Evolutionary conservation across 2,888 invertebrate genomes (phyloP), one percentile per base, ranked within the genome.

Genomic region (Nephrotoma flavescens): DNA sequence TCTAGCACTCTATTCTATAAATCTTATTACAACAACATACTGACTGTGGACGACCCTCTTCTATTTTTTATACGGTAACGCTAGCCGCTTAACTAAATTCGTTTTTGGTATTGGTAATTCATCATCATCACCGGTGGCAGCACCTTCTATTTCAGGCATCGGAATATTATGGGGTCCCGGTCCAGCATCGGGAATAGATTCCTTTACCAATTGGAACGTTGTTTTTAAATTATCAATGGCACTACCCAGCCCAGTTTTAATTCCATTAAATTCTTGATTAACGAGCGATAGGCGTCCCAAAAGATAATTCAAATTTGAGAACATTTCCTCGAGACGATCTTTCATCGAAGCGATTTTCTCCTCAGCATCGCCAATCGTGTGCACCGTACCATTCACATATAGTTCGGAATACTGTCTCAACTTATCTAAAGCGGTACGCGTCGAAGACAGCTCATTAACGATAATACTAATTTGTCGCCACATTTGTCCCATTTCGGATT

Each of bases 391-490:
- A 90, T 96, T 97, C 11, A 96, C 95, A 90, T 96, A 97, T 86
- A 93, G 92, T 89, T 95, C 95, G 7, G 96, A 96, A 90, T 95
- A 96, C 89, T 94, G 94, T 92, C 92, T 92, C 57, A 97, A 93
- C 88, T 95, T 94, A 88, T 95, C 95, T n/a, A 97, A 91, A 2
- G 95, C 93, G 71, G 94, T 94, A 85, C 95, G 95, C 89, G 95
- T 96, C 87, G 95, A 94, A 44, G 94, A 94, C 89, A 97, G 94
- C 90, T 97, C 96, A 89, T 95, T 95, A 90, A 96, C 95, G 96
- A 97, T 96, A 87, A 96, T 95, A 88, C 97, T 96, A 89, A 97
- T 97, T 91, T 97, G 97, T 41, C 97, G 93, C 97, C 97, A 97
- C 15, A 97, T 97, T 90, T 96, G 96, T 88, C 95, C 94, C 90